Evolutionary conservation across 1,140 invertebrate species (phyloP), one percentile per base, ranked within the genome.

Genomic region (Trichonephila inaurata): DNA sequence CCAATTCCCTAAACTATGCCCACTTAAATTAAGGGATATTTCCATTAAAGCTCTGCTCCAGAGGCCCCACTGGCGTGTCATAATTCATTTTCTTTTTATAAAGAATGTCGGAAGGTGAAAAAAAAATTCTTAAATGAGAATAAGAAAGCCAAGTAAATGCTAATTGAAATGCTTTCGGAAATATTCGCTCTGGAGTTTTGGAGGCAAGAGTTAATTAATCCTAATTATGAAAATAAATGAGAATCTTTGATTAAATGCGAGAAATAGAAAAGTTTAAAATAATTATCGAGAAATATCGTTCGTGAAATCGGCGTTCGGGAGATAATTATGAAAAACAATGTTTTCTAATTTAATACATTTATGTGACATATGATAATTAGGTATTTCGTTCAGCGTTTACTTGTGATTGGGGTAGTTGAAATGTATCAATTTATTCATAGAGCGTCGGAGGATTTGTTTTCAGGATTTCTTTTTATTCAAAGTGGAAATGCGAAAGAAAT

Each of bases 1-100:
- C 51, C n/a, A 83, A 58, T 83, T 51, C 82, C 82, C 33, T 5
- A 8, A 83, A 60, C 82, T 16, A 40, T 81, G 33, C 64, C n/a
- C 28, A 60, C 64, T 90, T 72, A 81, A 72, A 60, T 90, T 60
- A 24, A 21, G n/a, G 44, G 89, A 69, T 58, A 72, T 90, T 90
- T 77, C 89, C 51, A 90, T 90, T 90, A 90, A 90, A 81, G 19
- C 69, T 90, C 14, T 19, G 18, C 60, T 77, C 51, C 69, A 44
- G 21, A 10, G 28, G 0, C n/a, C 16, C 58, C 40, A 51, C 89
- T 12, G 10, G 66, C 21, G 8, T 19, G 89, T 90, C 89, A 81
- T 81, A 81, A 81, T 60, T 90, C 89, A 89, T 89, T 90, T 77
- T 81, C 69, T 69, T 81, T n/a, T 7, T 16, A 24, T 14, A 83